Conservation (phyloP, 2,888 invertebrate genomes). For the Arrhopalites spinosus region DNA sequence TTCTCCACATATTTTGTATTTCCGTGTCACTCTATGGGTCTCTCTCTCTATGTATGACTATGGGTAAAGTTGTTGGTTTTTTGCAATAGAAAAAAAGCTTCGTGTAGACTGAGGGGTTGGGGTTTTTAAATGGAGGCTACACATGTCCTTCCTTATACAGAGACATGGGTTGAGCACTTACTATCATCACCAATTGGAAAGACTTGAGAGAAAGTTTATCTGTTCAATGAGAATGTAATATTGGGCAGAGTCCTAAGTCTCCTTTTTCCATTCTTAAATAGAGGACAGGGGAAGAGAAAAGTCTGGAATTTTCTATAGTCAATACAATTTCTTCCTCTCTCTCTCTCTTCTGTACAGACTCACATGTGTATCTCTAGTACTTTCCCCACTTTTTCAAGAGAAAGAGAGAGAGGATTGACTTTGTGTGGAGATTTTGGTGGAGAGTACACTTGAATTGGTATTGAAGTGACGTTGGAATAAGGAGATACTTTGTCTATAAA, state of each 20-base stretch:
- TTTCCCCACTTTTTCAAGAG: too few species aligned
- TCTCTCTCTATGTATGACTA: background rate
- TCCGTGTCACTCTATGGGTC: background rate
- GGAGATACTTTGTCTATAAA: background rate
- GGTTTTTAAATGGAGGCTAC: background rate
- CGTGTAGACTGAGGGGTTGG: too few species aligned
- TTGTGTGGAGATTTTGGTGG: slow-evolving; percentile 22
- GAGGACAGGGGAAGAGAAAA: too few species aligned
- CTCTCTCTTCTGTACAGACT: background rate
- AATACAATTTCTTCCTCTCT: background rate
- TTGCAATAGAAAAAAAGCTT: too few species aligned
- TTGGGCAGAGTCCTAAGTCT: background rate
- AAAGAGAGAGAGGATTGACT: too few species aligned
- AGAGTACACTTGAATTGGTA: background rate
- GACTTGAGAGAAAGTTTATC: slow-evolving; percentile 8
- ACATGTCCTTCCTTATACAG: background rate
- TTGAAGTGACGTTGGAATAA: background rate
- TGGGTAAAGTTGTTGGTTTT: too few species aligned
- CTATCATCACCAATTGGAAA: slow-evolving; percentile 3
- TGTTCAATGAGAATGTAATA: background rate
- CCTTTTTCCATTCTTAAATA: too few species aligned
- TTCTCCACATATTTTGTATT: background rate
- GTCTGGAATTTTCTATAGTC: background rate
- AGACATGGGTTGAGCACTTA: background rate
- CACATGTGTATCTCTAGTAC: background rate